Base-by-base conservation (phyloP, 1,140 invertebrate species). In the Drosophila sproati region DNA sequence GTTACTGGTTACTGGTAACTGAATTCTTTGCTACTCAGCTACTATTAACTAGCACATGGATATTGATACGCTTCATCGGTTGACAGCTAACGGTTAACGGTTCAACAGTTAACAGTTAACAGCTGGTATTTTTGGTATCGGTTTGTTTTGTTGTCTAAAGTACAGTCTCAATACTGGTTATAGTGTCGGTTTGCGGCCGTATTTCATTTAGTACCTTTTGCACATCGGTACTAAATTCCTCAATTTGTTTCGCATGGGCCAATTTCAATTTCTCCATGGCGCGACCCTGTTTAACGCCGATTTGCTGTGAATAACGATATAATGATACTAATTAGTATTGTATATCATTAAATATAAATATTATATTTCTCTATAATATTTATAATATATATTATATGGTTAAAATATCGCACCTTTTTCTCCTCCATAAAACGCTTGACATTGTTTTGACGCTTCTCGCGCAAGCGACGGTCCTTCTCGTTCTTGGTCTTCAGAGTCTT, bases 361-460 rank as follows among this genome's bases (percentile, higher is more conserved):
- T 20, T 20, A 20, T 20, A 20, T 20, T 20, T 20, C 20, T 20
- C 20, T 20, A 20, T 20, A 20, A 20, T 20, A 20, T 20, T 20
- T 20, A 20, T 20, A 20, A 20, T 20, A 20, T 20, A 20, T 20
- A 20, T 20, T 20, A 20, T 1, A 1, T 39, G 37, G 37, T 7
- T 41, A 20, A 8, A 20, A 8, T 0, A n/a, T 12, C 60, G 4
- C n/a, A 95, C 95, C 93, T 97, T 99, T 55, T 98, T 95, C 93
- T 99, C 98, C 83, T 99, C 99, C 94, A 99, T 97, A 91, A 99
- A 99, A 86, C 98, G 98, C 93, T 99, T 99, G 12, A 98, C 98
- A 92, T 99, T 99, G 91, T 99, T 99, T 87, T 99, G 98, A 89
- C 99, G 99, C 85, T 99, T 98, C 93, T 99, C 99, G 70, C 98